Conservation (phyloP, 2,797 vertebrate genomes). For the Mus minutoides region DNA sequence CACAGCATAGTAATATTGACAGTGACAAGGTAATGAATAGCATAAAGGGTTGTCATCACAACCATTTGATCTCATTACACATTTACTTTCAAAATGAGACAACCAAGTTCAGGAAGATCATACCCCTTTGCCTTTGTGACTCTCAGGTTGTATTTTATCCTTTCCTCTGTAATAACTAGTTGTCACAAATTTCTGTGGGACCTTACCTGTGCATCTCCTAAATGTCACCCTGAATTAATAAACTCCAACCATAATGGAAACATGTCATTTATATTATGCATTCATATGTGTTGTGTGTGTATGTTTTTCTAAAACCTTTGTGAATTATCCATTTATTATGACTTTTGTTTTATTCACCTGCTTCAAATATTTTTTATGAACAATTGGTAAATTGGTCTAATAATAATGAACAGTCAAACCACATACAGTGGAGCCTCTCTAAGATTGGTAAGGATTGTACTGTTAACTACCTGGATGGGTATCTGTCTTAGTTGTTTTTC, state of each 20-base stretch:
- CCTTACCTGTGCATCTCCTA: neutral
- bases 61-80: neutral
- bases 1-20: neutral
- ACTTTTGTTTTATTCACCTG: neutral
- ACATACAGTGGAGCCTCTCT: neutral
- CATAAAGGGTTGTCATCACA: neutral
- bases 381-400: neutral
- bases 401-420: neutral
- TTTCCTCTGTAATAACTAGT: neutral
- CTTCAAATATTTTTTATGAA: slow-evolving; percentile 1
- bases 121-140: neutral
- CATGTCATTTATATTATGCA: neutral
- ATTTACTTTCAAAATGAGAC: neutral
- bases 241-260: neutral
- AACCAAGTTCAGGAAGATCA: neutral
- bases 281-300: neutral
- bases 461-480: neutral
- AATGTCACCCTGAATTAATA: neutral
- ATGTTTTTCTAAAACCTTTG: neutral
- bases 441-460: neutral
- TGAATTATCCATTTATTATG: neutral
- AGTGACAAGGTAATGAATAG: neutral
- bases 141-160: neutral
- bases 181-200: neutral
- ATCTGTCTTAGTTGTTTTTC: neutral